Percentiles rank a stretch among this genome's conserved stretches.
phyloP scores from a whole-genome alignment of 2,797 vertebrate genomes.

The Cephalopachus bancanus region DNA sequence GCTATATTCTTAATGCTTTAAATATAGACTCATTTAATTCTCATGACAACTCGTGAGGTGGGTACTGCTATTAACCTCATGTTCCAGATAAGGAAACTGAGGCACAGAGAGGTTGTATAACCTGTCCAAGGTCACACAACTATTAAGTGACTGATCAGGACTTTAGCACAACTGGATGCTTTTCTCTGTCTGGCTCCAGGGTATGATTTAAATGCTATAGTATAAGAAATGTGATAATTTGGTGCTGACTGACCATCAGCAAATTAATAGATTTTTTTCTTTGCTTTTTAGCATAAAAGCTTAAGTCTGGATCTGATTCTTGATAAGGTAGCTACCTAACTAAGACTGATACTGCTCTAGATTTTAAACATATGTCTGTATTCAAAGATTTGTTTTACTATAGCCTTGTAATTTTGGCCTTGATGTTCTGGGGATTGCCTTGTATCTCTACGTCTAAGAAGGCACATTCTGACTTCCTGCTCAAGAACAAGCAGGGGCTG shows the following conservation, averaged over 20 bases:
- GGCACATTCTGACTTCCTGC: not conserved
- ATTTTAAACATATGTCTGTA: not conserved
- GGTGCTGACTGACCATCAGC: not conserved
- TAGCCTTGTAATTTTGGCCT: not conserved
- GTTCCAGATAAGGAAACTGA: constrained; percentile 6
- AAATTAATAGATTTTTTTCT: not conserved
- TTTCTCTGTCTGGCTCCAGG: not conserved
- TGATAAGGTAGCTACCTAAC: not conserved
- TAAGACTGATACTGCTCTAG: not conserved
- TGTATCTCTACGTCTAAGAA: not conserved
- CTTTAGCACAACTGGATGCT: not conserved
- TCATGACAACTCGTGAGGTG: not conserved
- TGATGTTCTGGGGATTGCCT: not conserved
- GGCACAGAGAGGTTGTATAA: not conserved
- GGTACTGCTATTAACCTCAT: not conserved
- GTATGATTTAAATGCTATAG: not conserved
- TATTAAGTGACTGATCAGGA: not conserved
- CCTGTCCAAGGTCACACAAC: not conserved
- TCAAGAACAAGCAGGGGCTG: not conserved
- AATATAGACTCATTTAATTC: not conserved
- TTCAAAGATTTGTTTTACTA: not conserved
- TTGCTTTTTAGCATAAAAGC: not conserved
- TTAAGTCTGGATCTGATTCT: not conserved
- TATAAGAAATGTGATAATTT: not conserved
- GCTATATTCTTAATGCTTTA: not conserved